Evolutionary conservation across 2,113 vertebrate species (phyloP), one percentile per base, ranked within the genome.

Genomic region (Entomyzon cyanotis): DNA sequence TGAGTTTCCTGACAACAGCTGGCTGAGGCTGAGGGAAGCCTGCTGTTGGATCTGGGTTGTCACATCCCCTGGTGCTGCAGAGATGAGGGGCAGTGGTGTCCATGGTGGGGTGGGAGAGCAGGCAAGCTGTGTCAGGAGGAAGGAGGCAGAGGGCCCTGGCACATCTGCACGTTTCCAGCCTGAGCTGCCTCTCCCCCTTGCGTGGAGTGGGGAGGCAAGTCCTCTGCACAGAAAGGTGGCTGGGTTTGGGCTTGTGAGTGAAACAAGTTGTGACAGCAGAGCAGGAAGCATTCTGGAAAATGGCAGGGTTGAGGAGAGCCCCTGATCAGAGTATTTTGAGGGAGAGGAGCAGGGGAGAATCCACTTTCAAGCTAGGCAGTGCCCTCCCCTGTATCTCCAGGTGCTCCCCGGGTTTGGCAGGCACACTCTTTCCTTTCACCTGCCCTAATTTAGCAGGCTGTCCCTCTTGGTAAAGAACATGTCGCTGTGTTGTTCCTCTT

Each of bases 81-180:
- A 22, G 52, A 8, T 4, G 6, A n/a, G 5, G 68, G 27, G 31
- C 52, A n/a, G 47, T 7, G 12, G 12, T 2, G 6, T 13, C 17
- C 4, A 28, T 0, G 2, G 15, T 23, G 13, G 16, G 15, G 4
- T 35, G 22, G 11, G 46, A 20, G 52, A 12, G 35, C 1, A 8
- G 56, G 25, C 1, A 8, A 52, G 37, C 0, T 0, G 4, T 0
- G 3, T 15, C 19, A 9, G 59, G 28, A 50, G 69, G 82, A 37
- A 56, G 85, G 49, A 63, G 16, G 35, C 28, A 0, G 6, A 42
- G 37, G 21, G 47, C 13, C 12, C 7, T 2, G 12, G 69, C 28
- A 4, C 7, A 5, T 70, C 49, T 6, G 6, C 18, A 18, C 41
- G 2, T 60, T 27, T 30, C 14, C 37, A 3, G 2, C 0, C 0